phyloP scores from a whole-genome alignment of 2,797 vertebrate species.

The Chloroceryle amazona region DNA sequence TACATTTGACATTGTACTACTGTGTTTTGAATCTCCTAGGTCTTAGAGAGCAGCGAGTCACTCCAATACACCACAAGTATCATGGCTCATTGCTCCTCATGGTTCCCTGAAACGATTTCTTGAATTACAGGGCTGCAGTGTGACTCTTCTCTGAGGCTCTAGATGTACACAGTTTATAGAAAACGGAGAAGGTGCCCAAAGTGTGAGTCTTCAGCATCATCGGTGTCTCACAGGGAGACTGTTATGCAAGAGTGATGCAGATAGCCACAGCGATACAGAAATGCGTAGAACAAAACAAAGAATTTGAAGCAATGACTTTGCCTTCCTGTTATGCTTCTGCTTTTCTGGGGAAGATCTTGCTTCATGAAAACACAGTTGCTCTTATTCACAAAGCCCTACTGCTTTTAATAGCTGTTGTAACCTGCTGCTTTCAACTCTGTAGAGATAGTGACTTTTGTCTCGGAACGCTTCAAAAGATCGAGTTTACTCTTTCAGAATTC shows the following conservation, averaged over 20 bases:
- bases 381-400: not conserved
- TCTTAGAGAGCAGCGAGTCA: not conserved
- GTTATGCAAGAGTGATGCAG: not conserved
- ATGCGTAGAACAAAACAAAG: not conserved
- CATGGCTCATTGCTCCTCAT: not conserved
- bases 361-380: not conserved
- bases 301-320: not conserved
- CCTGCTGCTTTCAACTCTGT: not conserved
- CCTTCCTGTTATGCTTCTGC: not conserved
- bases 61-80: fast-evolving
- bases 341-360: not conserved
- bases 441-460: not conserved
- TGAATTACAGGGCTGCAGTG: not conserved
- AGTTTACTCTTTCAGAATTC: not conserved
- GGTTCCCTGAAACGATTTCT: not conserved
- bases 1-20: fast-evolving
- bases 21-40: not conserved
- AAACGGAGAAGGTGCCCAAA: not conserved
- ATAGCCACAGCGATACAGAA: not conserved
- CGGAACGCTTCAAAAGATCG: not conserved
- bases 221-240: not conserved
- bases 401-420: not conserved
- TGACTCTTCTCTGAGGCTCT: not conserved
- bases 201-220: fast-evolving
- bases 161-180: not conserved